Evolutionary conservation across 2,888 invertebrate genomes (phyloP).

Genomic region (Myopa testacea): DNA sequence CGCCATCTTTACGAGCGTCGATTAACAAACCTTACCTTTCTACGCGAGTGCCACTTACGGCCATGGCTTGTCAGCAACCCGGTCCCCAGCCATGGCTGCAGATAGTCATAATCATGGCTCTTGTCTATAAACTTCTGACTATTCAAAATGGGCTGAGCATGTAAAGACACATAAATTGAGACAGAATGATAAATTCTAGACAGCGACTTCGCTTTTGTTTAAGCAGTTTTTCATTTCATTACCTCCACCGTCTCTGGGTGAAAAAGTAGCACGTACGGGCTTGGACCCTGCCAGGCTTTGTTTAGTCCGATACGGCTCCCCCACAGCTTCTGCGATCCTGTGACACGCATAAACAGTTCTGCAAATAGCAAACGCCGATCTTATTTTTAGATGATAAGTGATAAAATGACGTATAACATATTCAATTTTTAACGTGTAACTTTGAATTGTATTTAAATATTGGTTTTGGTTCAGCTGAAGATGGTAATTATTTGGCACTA

Average conservation of each 20-base stretch:
- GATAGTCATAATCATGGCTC: conserved; percentile 71
- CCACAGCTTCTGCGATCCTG: conserved; percentile 70
- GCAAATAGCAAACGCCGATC: conserved; percentile 56
- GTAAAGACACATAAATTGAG: not conserved
- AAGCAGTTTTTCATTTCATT: conserved; percentile 39
- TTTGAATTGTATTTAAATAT: not conserved
- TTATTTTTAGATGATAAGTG: conserved; percentile 59
- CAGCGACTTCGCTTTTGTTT: not conserved
- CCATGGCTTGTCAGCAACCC: conserved; percentile 72
- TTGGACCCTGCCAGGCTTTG: conserved; percentile 70
- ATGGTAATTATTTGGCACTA: not conserved
- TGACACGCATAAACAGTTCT: conserved; percentile 71
- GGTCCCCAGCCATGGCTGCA: conserved; percentile 73
- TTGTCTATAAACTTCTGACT: conserved; percentile 73
- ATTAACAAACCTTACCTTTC: conserved; percentile 67
- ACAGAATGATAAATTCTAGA: conserved; percentile 20
- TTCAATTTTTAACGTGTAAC: not conserved
- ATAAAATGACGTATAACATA: not conserved
- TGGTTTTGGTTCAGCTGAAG: not conserved
- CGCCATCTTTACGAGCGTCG: not conserved
- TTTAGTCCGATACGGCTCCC: conserved; percentile 70
- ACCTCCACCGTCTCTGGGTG: conserved; percentile 71
- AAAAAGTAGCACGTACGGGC: conserved; percentile 70
- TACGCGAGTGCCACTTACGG: conserved; percentile 73
- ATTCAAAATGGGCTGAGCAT: conserved; percentile 70